These are phyloP conservation scores for Spheniscus mendiculus DNA, from an alignment of 2,113 vertebrate species.

Conservation along the genomic window DNA sequence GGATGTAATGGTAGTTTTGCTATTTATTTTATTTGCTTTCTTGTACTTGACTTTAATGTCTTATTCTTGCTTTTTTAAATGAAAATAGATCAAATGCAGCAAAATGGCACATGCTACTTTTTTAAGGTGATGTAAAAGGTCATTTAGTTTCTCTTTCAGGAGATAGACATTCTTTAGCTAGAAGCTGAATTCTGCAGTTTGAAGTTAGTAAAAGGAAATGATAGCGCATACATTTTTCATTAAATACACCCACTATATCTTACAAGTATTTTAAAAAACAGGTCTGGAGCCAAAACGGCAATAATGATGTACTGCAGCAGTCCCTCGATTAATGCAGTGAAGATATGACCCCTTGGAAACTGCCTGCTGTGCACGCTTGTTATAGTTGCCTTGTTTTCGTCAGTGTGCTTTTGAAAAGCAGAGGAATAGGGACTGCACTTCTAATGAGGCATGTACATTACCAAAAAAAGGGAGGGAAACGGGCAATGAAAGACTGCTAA, in stretches of 20 bases:
- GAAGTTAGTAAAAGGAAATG: background rate
- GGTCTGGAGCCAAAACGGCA: background rate
- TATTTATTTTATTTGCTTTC: background rate
- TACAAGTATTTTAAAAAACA: background rate
- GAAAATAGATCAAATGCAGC: background rate
- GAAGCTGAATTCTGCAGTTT: background rate
- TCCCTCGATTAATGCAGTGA: background rate
- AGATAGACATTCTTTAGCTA: background rate
- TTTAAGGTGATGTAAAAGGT: background rate
- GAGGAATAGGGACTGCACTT: background rate
- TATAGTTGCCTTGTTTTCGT: background rate
- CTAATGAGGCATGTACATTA: background rate
- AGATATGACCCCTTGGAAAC: background rate
- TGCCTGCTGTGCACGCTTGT: background rate
- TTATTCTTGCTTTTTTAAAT: background rate
- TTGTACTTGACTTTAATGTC: background rate
- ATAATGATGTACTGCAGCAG: background rate
- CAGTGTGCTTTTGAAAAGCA: background rate
- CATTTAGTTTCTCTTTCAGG: background rate
- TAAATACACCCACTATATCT: background rate
- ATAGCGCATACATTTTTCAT: background rate
- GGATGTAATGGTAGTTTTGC: background rate
- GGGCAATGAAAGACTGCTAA: background rate
- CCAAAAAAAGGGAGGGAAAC: background rate
- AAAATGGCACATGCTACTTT: background rate